A percentile compares a stretch with the other conserved stretches of the same genome.
phyloP scores from a whole-genome alignment of 2,113 vertebrate species.

The Hoplias malabaricus region DNA sequence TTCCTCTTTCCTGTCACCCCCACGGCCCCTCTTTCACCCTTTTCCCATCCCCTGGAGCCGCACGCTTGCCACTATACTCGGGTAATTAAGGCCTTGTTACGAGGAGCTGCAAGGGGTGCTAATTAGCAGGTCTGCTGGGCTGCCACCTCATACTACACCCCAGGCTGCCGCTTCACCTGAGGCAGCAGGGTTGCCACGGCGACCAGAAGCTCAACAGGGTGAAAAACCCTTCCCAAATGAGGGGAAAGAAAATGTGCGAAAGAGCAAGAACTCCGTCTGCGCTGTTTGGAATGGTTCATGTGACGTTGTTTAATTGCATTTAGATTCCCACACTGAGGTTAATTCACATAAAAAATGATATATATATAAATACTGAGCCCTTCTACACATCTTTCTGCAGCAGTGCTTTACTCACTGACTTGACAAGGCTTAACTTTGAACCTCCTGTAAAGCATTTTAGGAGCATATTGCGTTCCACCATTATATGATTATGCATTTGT shows the following conservation, averaged over 20 bases:
- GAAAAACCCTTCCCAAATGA: constrained; percentile 26
- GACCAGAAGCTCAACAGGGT: constrained; percentile 21
- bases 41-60: constrained; percentile 4
- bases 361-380: no score
- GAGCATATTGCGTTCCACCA: neutral
- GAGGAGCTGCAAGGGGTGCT: constrained; percentile 16
- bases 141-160: constrained; percentile 39
- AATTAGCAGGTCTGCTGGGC: constrained; percentile 35
- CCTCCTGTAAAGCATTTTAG: neutral
- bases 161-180: constrained; percentile 33
- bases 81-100: constrained; percentile 45
- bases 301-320: constrained; percentile 39
- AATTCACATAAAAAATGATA: neutral
- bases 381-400: no score
- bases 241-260: neutral
- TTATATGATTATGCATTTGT: no score
- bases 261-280: neutral
- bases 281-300: constrained; percentile 11
- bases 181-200: constrained; percentile 39
- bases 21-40: neutral
- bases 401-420: neutral
- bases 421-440: neutral
- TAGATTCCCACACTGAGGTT: neutral
- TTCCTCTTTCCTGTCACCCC: neutral
- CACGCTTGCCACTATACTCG: constrained; percentile 18